Evolutionary conservation across 2,797 vertebrate genomes (phyloP), one percentile per base, ranked within the genome.

Genomic region (Channallabes apus): DNA sequence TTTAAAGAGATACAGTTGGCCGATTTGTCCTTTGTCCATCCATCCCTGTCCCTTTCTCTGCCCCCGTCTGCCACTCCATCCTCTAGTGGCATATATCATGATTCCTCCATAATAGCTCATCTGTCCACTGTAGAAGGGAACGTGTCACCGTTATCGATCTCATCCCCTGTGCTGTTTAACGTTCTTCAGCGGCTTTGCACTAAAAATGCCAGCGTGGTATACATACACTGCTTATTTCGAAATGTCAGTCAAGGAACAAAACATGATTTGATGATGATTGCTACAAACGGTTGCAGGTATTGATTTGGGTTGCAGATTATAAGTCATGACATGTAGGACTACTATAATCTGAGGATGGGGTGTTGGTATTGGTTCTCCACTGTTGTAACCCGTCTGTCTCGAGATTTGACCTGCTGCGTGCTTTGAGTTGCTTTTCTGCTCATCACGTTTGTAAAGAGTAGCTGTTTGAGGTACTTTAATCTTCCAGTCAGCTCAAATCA

Each of bases 1-100:
- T 80, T 80, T 65, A 75, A 51, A 79, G 79, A 51, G 65, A 72
- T 59, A 29, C 80, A 59, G 35, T 78, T 24, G 72, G 84, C 78
- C 85, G 91, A 94, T 94, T 92, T 92, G 93, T 73, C 79, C 65
- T 81, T 54, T 61, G 73, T 91, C 90, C 89, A 92, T 84, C 80
- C 64, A 69, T 84, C 83, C 79, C 27, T 77, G 82, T 83, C 69
- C 87, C 82, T 68, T 73, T 93, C 91, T 90, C 91, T 91, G 92
- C 91, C 92, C 92, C 80, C 90, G 88, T 86, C 91, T 92, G 93
- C 93, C 92, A 91, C 90, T 91, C 88, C 88, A 89, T 89, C 91
- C 85, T 90, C 91, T 85, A 35, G 90, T 93, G 92, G 93, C 93
- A 95, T 95, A 94, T 94, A 95, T 95, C 95, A 95, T 93, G 89